Base-by-base conservation (phyloP, 2,888 invertebrate genomes). In the Heliconius cydno region DNA sequence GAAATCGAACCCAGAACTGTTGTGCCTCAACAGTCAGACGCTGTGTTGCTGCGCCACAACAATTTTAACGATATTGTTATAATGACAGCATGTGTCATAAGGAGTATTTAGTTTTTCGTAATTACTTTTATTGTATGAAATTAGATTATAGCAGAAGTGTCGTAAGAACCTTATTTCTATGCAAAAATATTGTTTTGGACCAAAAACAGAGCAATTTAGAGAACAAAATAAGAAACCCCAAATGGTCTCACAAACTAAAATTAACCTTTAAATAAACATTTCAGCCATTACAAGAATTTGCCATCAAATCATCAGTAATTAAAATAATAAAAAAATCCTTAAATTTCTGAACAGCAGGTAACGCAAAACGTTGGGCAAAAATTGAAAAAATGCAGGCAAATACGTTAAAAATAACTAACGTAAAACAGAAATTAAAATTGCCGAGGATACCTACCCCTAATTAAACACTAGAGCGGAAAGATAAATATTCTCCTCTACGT, bases 391-490 rank as follows among this genome's bases (percentile, higher is more conserved):
- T 34, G 72, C n/a, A 72, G 22, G 10, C 57, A 34, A 70, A 72
- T 34, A 72, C 72, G 57, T 30, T 30, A 30, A 72, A 52, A 57
- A 57, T 72, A 30, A 57, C 57, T 57, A 57, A 30, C 22, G 57
- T 12, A 34, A 34, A 52, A 22, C 57, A 34, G 34, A 57, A 73
- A 73, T 66, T 73, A 57, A 66, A 73, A 78, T 66, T 78, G 34
- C 65, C 38, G 13, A 38, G 66, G 52, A 72, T 65, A 78, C 38
- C 66, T 73, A 57, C 25, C 65, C 25, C 78, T 52, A 72, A 78
- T 73, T 73, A 66, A 78, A 67, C 38, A 78, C 66, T 78, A 38
- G 66, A 52, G 66, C 25, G 28, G 34, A 28, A 78, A 78, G 78
- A 73, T 72, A 73, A 78, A 78, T 72, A 77, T 72, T 34, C 63